Evolutionary conservation across 2,797 vertebrate species (phyloP).

Genomic region (Bradypus variegatus): DNA sequence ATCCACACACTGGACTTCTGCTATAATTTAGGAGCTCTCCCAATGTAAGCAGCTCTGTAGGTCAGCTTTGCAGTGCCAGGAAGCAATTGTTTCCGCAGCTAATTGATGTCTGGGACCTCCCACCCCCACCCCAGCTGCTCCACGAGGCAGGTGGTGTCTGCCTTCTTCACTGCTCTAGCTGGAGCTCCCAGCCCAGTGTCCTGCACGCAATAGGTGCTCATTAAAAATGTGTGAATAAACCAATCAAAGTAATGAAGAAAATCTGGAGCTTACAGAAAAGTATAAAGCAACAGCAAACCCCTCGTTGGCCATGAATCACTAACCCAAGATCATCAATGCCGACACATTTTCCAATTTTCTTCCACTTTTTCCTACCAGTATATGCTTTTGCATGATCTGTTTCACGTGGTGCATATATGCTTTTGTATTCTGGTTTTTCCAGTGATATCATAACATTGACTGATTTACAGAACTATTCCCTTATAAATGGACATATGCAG

Average conservation of each 20-base stretch:
- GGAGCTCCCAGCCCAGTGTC: not conserved
- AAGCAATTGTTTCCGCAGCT: not conserved
- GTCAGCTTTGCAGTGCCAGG: rapidly evolving
- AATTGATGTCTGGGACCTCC: not conserved
- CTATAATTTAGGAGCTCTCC: not conserved
- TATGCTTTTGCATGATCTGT: not conserved
- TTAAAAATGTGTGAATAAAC: not conserved
- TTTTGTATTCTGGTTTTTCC: not conserved
- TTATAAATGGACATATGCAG: not conserved
- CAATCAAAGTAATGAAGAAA: not conserved
- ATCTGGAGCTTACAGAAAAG: not conserved
- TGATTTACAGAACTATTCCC: not conserved
- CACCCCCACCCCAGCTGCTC: rapidly evolving
- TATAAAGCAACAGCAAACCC: not conserved
- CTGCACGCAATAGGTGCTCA: not conserved
- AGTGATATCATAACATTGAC: not conserved
- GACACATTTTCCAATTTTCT: not conserved
- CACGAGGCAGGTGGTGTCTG: not conserved
- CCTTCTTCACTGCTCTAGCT: not conserved
- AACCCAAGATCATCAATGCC: not conserved
- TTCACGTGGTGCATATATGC: not conserved
- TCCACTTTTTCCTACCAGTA: not conserved
- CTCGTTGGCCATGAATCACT: not conserved
- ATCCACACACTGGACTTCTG: no score
- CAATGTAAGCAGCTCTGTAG: no score